Evolutionary conservation across 2,888 invertebrate species (phyloP).

Genomic region (Masnerella sp.): DNA sequence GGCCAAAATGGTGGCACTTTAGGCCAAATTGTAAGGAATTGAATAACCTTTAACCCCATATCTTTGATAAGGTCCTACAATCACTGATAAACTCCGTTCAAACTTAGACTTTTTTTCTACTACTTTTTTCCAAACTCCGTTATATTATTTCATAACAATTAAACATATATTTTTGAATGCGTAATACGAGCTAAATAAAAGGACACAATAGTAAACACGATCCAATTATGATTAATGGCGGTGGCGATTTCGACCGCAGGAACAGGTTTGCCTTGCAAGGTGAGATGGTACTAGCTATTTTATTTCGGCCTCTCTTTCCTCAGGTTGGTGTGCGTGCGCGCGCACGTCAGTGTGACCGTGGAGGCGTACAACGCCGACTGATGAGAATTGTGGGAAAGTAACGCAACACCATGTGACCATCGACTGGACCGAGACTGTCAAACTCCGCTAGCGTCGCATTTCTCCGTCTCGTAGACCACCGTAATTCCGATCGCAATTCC

Average conservation of each 20-base stretch:
- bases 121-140: no score
- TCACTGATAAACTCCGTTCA: no score
- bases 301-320: constrained; percentile 32
- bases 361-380: constrained; percentile 13
- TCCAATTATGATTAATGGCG: constrained; percentile 65
- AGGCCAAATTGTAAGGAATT: no score
- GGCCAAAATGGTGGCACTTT: no score
- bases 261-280: constrained; percentile 75
- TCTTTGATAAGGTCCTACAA: no score
- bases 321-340: not conserved
- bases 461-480: constrained; percentile 62
- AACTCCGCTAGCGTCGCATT: constrained; percentile 66
- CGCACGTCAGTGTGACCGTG: not conserved
- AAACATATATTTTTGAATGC: no score
- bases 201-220: constrained; percentile 54
- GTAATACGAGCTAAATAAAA: no score
- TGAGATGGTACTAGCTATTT: constrained; percentile 67
- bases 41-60: no score
- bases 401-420: constrained; percentile 58
- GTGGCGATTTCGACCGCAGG: constrained; percentile 64
- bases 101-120: no score
- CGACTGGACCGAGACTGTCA: constrained; percentile 72
- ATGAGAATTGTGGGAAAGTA: constrained; percentile 59
- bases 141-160: no score
- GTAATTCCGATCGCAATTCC: constrained; percentile 25